Evolutionary conservation across 1,140 invertebrate genomes (phyloP), one percentile per base, ranked within the genome.

Genomic region (Popillia japonica): DNA sequence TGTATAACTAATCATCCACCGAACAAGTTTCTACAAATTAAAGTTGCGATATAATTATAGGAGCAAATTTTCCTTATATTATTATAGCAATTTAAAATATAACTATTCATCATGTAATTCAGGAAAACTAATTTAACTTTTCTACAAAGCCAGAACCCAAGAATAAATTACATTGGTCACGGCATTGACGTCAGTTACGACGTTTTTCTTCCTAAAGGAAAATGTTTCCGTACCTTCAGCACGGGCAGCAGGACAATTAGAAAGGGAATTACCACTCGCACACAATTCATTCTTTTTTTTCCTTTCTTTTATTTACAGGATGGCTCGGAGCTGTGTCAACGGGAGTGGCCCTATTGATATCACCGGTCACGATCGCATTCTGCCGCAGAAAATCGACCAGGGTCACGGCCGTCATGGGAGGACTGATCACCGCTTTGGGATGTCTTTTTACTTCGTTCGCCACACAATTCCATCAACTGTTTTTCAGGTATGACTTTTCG

Each of bases 391-490:
- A 96, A 87, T 95, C 94, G 27, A 96, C 95, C 0, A 90, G 95
- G 77, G 91, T 96, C n/a, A 95, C 94, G 3, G 95, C 95, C 0
- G 94, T 97, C 0, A 91, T 96, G 79, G 95, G 95, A 42, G 95
- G 95, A 8, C 90, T 97, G 75, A 91, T 96, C 20, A 93, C 94
- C 0, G 94, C 95, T 0, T 89, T 97, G 0, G 96, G 95, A 17
- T 96, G 94, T 84, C 91, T 96, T 75, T 97, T 96, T 88, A 95
- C 95, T 6, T 94, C 92, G 27, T 97, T 97, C 85, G 95, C 95
- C 9, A 93, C 92, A 23, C 94, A 96, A 85, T 95, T 96, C 85
- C 95, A 96, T 87, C 96, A 97, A 84, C 88, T 96, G 34, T 96
- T 95, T 88, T 94, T 96, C 90, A 96, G 94, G 87, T 96, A 95